phyloP scores from a whole-genome alignment of 2,888 invertebrate species.

The Eulithis prunata region DNA sequence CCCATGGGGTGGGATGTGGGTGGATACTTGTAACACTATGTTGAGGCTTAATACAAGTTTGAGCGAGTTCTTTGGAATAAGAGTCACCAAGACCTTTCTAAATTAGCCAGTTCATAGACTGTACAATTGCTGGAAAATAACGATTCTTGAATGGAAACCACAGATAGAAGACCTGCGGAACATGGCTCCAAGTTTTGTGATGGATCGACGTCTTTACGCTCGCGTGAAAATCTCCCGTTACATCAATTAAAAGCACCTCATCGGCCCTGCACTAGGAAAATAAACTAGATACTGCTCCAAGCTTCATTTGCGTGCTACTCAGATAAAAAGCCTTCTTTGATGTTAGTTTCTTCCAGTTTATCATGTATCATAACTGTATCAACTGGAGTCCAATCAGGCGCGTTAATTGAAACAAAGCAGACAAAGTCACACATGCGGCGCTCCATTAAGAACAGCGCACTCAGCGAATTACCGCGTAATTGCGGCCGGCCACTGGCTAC shows the following conservation, averaged over 20 bases:
- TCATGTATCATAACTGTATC: too few relatives aligned
- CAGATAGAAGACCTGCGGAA: too few relatives aligned
- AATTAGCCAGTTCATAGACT: background rate
- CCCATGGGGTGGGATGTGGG: constrained; percentile 4
- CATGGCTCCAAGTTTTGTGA: too few relatives aligned
- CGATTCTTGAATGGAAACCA: background rate
- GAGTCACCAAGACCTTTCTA: background rate
- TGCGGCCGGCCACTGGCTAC: background rate
- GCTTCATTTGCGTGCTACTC: too few relatives aligned
- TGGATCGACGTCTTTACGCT: too few relatives aligned
- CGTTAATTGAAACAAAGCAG: constrained; percentile 12
- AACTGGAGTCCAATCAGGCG: background rate
- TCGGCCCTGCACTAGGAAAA: too few relatives aligned
- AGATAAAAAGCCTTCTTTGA: too few relatives aligned
- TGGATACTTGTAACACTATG: constrained; percentile 8
- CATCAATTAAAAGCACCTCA: too few relatives aligned
- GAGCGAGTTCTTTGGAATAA: background rate
- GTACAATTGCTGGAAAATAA: background rate
- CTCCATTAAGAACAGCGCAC: constrained; percentile 6
- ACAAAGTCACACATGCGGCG: background rate
- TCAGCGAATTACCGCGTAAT: constrained; percentile 12
- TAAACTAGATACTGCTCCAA: too few relatives aligned
- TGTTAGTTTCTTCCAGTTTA: too few relatives aligned
- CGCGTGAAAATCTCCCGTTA: too few relatives aligned
- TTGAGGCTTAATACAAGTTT: constrained; percentile 5